Evolutionary conservation across 2,113 vertebrate species (phyloP).

Genomic region (Delphinus delphis): DNA sequence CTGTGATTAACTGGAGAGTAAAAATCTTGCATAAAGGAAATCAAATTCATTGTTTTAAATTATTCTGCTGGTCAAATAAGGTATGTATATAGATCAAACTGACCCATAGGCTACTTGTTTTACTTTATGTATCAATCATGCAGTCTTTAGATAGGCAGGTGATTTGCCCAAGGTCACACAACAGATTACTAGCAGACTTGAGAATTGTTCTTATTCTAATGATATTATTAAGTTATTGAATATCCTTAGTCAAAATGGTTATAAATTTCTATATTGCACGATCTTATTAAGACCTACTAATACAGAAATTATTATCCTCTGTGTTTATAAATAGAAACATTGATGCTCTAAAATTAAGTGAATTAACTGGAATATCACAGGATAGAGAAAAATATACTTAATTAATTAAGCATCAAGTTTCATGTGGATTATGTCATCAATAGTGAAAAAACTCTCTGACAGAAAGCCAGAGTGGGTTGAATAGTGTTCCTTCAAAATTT

Average conservation of each 20-base stretch:
- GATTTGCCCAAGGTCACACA: not conserved
- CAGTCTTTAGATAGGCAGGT: not conserved
- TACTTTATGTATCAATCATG: not conserved
- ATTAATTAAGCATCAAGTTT: not conserved
- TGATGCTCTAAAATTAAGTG: not conserved
- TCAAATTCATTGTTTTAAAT: not conserved
- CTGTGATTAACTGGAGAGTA: not conserved
- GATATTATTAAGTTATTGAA: not conserved
- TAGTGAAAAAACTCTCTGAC: not conserved
- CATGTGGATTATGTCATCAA: not conserved
- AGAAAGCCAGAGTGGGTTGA: not conserved
- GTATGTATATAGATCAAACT: not conserved
- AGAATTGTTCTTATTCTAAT: not conserved
- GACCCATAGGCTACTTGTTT: not conserved
- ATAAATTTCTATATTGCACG: not conserved
- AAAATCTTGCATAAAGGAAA: not conserved
- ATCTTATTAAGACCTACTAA: not conserved
- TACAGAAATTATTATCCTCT: not conserved
- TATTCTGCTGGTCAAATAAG: not conserved
- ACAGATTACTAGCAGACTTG: not conserved
- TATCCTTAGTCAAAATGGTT: not conserved
- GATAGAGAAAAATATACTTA: not conserved
- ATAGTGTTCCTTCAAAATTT: not conserved
- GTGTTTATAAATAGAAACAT: not conserved
- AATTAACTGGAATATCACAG: not conserved